These are phyloP conservation scores for Amiota minor DNA, from an alignment of 2,888 invertebrate species.

Conservation along the genomic window DNA sequence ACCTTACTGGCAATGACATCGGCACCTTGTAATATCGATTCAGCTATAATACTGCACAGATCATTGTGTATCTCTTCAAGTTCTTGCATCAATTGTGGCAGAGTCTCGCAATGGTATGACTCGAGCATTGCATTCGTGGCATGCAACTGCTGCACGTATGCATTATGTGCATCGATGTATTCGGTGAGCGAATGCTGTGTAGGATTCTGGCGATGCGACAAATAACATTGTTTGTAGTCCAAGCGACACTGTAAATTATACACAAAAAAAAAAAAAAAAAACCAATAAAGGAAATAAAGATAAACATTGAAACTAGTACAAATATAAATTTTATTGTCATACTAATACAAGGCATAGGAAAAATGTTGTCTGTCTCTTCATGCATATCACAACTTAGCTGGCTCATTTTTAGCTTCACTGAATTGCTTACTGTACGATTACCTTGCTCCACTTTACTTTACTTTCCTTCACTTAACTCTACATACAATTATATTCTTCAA, in stretches of 20 bases:
- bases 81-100: constrained; percentile 91
- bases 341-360: too few relatives aligned
- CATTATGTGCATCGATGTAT: constrained; percentile 94
- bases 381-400: too few relatives aligned
- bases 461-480: too few relatives aligned
- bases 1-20: constrained; percentile 89
- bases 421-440: too few relatives aligned
- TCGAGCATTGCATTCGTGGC: constrained; percentile 95
- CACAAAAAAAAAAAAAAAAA: constrained; percentile 1
- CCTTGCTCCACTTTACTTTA: too few relatives aligned
- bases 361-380: too few relatives aligned
- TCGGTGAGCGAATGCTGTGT: constrained; percentile 81
- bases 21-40: constrained; percentile 90
- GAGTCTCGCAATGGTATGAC: constrained; percentile 87
- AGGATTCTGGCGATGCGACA: constrained; percentile 83
- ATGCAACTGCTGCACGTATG: constrained; percentile 92
- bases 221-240: constrained; percentile 90
- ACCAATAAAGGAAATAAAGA: neutral
- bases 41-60: constrained; percentile 88
- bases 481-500: too few relatives aligned
- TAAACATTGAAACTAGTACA: too few relatives aligned
- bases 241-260: constrained; percentile 82
- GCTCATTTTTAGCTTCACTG: too few relatives aligned
- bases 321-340: too few relatives aligned
- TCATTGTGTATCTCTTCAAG: constrained; percentile 94